Evolutionary conservation across 2,113 vertebrate genomes (phyloP), one percentile per base, ranked within the genome.

Genomic region (Sitta europaea): DNA sequence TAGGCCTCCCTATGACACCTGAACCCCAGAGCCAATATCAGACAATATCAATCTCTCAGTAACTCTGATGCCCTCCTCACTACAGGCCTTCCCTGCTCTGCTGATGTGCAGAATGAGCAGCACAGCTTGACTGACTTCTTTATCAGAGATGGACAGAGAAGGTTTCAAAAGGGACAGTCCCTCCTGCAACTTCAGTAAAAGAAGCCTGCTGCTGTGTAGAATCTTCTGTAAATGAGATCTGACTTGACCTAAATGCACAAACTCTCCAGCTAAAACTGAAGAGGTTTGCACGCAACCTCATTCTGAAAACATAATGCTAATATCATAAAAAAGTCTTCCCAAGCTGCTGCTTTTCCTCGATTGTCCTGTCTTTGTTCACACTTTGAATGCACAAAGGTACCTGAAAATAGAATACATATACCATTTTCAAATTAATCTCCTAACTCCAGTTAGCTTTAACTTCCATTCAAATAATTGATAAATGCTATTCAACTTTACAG

Each of bases 131-230:
- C 42, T 73, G 36, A 8, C 36, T 59, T 28, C 57, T 74, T 72
- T 35, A 6, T 47, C 48, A 27, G n/a, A 76, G 23, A 14, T 0
- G 3, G 35, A n/a, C 5, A 36, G n/a, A 72, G 22, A 0, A 0
- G 9, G 22, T 58, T 73, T 83, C 67, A 35, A 83, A 62, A 58
- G 31, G 9, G 9, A 1, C 4, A 33, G 17, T 70, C 4, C 5
- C 15, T 59, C 12, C 58, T 33, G 27, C 16, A 61, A 24, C 43
- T 62, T 58, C 66, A 59, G 11, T 66, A 77, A 50, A 24, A 59
- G 12, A 61, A 74, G 20, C 12, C 54, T 61, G 35, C 4, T 55
- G 11, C 53, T 70, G 9, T 18, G 16, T 29, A 58, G 20, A 9
- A 66, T 20, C 36, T 62, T 71, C n/a, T 63, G 38, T 58, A 67